phyloP scores from a whole-genome alignment of 2,113 vertebrate species.

The Propithecus coquereli region DNA sequence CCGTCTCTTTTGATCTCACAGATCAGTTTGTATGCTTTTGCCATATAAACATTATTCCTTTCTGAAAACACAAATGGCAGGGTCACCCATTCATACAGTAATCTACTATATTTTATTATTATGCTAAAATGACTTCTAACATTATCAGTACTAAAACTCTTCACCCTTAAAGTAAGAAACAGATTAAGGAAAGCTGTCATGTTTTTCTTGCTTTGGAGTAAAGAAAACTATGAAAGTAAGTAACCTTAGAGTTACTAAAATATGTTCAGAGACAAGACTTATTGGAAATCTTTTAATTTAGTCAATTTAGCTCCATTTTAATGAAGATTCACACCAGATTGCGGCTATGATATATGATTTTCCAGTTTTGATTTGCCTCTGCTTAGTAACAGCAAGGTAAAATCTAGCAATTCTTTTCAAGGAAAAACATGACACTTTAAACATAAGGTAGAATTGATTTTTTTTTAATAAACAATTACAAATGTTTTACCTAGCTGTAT shows the following conservation, averaged over 20 bases:
- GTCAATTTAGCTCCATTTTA: conserved; percentile 9
- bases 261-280: not conserved
- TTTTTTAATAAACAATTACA: conserved; percentile 5
- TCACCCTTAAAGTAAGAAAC: not conserved
- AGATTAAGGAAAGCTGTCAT: not conserved
- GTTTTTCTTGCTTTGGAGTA: not conserved
- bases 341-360: not conserved
- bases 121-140: not conserved
- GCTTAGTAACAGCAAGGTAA: not conserved
- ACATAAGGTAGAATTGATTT: not conserved
- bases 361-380: conserved; percentile 31
- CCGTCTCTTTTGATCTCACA: not conserved
- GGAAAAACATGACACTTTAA: not conserved
- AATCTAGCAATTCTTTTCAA: not conserved
- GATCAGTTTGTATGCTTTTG: not conserved
- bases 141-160: not conserved
- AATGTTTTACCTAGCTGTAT: not conserved
- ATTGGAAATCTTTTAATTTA: not conserved
- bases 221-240: conserved; percentile 8
- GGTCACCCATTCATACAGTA: not conserved
- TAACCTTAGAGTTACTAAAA: not conserved
- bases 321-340: not conserved
- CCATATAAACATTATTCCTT: not conserved
- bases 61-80: not conserved
- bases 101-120: not conserved